phyloP scores from a whole-genome alignment of 2,113 vertebrate genomes.

The Geococcyx californianus region DNA sequence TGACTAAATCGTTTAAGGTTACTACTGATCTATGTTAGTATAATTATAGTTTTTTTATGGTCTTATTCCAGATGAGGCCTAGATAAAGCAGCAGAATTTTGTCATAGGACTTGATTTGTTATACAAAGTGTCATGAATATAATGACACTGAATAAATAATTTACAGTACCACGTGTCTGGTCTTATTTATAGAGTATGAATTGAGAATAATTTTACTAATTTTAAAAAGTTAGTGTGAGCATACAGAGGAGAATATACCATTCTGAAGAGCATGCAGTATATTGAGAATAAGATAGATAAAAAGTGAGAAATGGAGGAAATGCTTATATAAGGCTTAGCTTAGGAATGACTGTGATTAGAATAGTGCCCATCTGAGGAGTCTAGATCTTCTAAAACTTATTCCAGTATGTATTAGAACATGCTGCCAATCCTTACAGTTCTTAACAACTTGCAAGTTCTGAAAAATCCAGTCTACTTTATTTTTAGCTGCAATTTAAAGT shows the following conservation, averaged over 20 bases:
- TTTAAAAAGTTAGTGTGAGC: not conserved
- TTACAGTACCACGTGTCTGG: not conserved
- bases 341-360: not conserved
- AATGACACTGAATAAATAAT: slow-evolving; percentile 38
- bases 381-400: not conserved
- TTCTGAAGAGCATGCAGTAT: not conserved
- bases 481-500: not conserved
- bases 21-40: slow-evolving; percentile 30
- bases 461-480: not conserved
- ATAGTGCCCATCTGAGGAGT: not conserved
- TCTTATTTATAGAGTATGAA: slow-evolving; percentile 1
- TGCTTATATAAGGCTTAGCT: not conserved
- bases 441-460: not conserved
- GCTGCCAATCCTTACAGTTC: not conserved
- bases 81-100: slow-evolving; percentile 41
- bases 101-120: slow-evolving; percentile 13
- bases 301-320: not conserved
- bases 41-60: slow-evolving; percentile 52
- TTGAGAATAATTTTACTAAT: not conserved
- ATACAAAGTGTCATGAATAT: not conserved
- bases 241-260: not conserved
- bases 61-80: slow-evolving; percentile 19
- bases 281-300: not conserved
- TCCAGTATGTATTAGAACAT: not conserved
- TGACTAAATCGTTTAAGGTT: slow-evolving; percentile 19